These are phyloP conservation scores for Anguilla pacifica DNA, from an alignment of 2,797 vertebrate species.

Conservation along the genomic window DNA sequence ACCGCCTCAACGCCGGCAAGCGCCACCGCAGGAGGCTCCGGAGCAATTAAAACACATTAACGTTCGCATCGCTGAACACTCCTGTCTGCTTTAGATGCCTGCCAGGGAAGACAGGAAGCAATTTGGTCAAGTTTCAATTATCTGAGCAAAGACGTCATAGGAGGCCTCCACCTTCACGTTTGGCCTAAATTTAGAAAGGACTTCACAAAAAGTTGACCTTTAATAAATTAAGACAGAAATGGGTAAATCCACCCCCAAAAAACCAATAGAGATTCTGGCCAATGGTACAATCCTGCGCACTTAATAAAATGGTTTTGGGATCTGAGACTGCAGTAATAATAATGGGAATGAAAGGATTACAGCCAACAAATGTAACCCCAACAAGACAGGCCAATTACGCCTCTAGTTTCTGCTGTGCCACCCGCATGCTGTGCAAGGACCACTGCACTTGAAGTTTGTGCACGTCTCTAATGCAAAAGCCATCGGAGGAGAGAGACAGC, in stretches of 20 bases:
- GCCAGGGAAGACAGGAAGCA: slow-evolving; percentile 29
- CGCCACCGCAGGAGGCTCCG: slow-evolving; percentile 26
- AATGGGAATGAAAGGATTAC: not conserved
- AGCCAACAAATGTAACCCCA: not conserved
- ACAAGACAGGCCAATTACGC: not conserved
- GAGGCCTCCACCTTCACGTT: slow-evolving; percentile 25
- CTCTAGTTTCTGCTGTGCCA: slow-evolving; percentile 6
- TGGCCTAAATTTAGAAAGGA: not conserved
- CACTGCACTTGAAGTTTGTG: not conserved
- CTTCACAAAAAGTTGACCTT: not conserved
- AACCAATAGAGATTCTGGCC: not conserved
- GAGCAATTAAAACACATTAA: slow-evolving; percentile 44
- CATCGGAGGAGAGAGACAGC: not conserved
- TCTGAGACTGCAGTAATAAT: not conserved
- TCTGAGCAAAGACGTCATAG: slow-evolving; percentile 40
- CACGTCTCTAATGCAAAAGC: not conserved
- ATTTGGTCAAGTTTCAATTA: slow-evolving; percentile 29
- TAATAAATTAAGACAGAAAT: not conserved
- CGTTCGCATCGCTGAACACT: slow-evolving; percentile 44
- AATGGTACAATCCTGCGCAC: not conserved
- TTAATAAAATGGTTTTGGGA: not conserved
- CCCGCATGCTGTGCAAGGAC: not conserved
- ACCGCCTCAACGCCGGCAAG: slow-evolving; percentile 24
- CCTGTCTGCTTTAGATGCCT: slow-evolving; percentile 48
- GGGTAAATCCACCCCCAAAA: not conserved